These are phyloP conservation scores for Catostomus latipinnis DNA, from an alignment of 2,797 vertebrate genomes.

Conservation along the genomic window DNA sequence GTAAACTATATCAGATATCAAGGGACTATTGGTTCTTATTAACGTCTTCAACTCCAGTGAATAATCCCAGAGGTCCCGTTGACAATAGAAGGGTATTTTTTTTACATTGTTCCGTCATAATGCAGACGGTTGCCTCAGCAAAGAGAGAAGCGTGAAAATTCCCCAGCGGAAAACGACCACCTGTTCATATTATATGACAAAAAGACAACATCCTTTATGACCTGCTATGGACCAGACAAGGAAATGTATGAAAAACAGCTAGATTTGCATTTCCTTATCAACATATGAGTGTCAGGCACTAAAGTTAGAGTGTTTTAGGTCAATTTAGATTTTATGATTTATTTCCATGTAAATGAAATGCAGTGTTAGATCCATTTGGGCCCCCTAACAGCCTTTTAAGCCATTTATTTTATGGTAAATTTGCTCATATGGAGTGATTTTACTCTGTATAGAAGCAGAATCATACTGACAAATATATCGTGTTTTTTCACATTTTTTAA, in stretches of 20 bases:
- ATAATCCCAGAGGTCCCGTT: conserved; percentile 21
- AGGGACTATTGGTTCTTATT: conserved; percentile 34
- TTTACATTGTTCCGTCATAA: neutral
- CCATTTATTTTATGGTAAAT: too few relatives aligned
- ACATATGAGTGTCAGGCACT: too few relatives aligned
- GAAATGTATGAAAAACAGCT: neutral
- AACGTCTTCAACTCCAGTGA: neutral
- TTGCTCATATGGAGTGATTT: too few relatives aligned
- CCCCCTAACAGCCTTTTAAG: too few relatives aligned
- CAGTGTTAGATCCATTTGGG: too few relatives aligned
- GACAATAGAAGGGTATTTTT: conserved; percentile 20
- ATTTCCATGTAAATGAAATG: too few relatives aligned
- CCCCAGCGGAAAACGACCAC: conserved; percentile 12
- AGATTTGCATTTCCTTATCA: neutral
- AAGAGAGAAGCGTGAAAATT: neutral
- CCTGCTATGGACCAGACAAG: neutral
- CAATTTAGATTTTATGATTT: too few relatives aligned
- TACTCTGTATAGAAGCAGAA: too few relatives aligned
- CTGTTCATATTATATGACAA: conserved; percentile 12
- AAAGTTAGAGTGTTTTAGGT: too few relatives aligned
- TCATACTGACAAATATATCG: too few relatives aligned
- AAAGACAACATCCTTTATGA: conserved; percentile 2
- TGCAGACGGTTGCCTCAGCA: neutral
- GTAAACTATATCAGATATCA: neutral
- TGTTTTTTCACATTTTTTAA: too few relatives aligned